phyloP scores from a whole-genome alignment of 2,797 vertebrate species.

The Hephaestus fuliginosus region DNA sequence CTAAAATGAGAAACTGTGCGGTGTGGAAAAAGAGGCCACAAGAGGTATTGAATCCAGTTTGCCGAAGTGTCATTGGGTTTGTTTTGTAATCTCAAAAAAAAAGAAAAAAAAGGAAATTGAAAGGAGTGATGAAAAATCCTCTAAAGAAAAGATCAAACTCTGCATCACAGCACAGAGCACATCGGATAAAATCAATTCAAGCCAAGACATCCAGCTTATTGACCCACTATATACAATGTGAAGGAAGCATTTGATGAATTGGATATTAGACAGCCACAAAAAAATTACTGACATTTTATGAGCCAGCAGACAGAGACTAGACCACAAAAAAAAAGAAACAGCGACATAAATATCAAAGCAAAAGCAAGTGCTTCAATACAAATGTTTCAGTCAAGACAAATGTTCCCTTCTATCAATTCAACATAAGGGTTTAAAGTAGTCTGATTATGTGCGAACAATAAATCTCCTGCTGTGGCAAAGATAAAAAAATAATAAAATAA shows the following conservation, averaged over 20 bases:
- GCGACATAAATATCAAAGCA: not conserved
- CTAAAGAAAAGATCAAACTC: not conserved
- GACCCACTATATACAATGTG: conserved; percentile 6
- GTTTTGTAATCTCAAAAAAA: conserved; percentile 15
- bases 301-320: conserved; percentile 5
- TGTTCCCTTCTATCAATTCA: not conserved
- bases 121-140: not conserved
- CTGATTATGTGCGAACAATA: conserved; percentile 7
- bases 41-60: too few relatives aligned
- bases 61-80: too few relatives aligned
- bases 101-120: not conserved
- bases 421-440: not conserved
- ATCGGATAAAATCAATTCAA: not conserved
- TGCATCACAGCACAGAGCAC: not conserved
- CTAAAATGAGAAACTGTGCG: not conserved
- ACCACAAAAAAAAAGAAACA: not conserved
- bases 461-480: not conserved
- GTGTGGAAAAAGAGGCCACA: not conserved
- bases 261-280: not conserved
- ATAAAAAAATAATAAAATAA: not conserved
- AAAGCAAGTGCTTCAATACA: not conserved
- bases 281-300: conserved; percentile 20
- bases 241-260: conserved; percentile 6
- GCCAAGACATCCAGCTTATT: not conserved
- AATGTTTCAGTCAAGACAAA: conserved; percentile 2